phyloP scores from a whole-genome alignment of 2,888 invertebrate species.

The Epirrhoe alternata region DNA sequence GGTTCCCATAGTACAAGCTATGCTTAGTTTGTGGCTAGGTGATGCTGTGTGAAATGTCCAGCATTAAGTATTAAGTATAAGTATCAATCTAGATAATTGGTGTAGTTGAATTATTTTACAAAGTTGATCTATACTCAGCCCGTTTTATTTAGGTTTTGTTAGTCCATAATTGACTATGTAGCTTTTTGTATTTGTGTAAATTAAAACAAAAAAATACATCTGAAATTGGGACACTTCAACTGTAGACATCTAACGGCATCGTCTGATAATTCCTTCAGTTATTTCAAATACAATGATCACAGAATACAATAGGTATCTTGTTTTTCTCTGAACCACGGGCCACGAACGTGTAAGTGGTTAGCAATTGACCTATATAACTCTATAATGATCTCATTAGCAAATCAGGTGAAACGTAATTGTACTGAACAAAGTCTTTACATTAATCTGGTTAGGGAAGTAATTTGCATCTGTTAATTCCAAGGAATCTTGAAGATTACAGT shows the following conservation, averaged over 20 bases:
- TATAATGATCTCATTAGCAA: slow-evolving; percentile 37
- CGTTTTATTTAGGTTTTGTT: no score
- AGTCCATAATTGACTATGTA: no score
- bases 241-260: neutral
- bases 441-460: slow-evolving; percentile 18
- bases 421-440: slow-evolving; percentile 15
- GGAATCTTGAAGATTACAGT: slow-evolving; percentile 6
- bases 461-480: slow-evolving; percentile 16
- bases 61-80: no score
- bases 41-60: no score
- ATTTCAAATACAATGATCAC: neutral
- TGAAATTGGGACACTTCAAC: no score
- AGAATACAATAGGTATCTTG: neutral
- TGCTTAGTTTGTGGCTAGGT: no score
- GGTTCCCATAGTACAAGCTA: no score
- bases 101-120: no score
- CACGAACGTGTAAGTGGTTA: slow-evolving; percentile 20
- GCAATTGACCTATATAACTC: slow-evolving; percentile 36
- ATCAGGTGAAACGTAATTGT: slow-evolving; percentile 25
- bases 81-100: no score
- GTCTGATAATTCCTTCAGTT: neutral
- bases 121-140: no score
- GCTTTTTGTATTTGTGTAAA: no score
- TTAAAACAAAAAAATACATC: no score
- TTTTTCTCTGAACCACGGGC: neutral